Evolutionary conservation across 2,797 vertebrate genomes (phyloP).

Genomic region (Brotula barbata): DNA sequence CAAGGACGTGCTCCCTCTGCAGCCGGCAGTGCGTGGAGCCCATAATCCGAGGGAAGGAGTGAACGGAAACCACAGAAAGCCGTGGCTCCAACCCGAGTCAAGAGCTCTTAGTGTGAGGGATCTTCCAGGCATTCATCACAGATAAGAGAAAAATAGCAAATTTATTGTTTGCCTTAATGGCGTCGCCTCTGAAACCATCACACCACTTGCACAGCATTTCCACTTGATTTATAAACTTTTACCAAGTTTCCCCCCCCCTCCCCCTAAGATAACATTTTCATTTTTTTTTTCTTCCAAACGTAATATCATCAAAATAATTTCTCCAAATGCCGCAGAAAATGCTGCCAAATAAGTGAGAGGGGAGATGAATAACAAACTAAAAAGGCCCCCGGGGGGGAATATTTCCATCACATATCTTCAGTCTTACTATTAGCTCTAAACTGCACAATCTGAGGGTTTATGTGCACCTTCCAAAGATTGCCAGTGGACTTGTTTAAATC

Average conservation of each 20-base stretch:
- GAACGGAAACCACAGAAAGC: background rate
- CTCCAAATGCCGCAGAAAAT: constrained; percentile 14
- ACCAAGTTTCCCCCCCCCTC: too few relatives aligned
- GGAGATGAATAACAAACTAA: constrained; percentile 21
- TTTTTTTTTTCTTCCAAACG: too few relatives aligned
- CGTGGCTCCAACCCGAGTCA: constrained; percentile 5
- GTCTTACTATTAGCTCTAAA: constrained; percentile 16
- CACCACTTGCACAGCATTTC: too few relatives aligned
- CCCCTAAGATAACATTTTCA: too few relatives aligned
- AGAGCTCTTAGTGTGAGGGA: constrained; percentile 5
- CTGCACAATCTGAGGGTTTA: constrained; percentile 29
- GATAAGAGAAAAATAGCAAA: background rate
- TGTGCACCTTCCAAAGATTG: constrained; percentile 10
- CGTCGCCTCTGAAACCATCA: too few relatives aligned
- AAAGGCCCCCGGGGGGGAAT: constrained; percentile 4
- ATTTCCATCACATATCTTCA: constrained; percentile 19
- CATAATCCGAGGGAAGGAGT: background rate
- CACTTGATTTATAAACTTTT: too few relatives aligned
- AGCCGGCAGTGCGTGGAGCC: background rate
- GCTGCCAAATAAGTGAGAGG: background rate
- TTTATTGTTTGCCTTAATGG: too few relatives aligned
- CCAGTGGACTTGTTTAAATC: constrained; percentile 25
- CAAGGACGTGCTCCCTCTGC: constrained; percentile 31
- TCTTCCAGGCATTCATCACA: background rate
- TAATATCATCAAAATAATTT: constrained; percentile 4